Conservation (phyloP, 2,113 vertebrate species). For the Condylura cristata region DNA sequence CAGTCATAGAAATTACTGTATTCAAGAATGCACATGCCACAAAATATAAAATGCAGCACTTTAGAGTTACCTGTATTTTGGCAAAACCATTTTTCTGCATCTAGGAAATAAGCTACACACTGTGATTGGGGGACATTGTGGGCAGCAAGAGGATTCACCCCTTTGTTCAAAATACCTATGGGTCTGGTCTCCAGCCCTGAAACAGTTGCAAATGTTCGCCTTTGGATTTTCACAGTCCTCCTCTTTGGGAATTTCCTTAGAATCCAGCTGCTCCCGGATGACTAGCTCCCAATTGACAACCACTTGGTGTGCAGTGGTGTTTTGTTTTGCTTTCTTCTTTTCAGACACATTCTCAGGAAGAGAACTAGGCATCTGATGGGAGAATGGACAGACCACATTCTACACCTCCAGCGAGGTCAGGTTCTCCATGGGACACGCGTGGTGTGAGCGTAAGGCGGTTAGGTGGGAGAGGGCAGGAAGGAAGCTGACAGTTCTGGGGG, state of each 20-base stretch:
- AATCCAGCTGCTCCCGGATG: background rate
- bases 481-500: background rate
- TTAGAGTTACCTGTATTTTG: background rate
- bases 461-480: fast-evolving
- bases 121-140: background rate
- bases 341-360: background rate
- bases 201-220: background rate
- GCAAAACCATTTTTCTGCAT: background rate
- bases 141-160: background rate
- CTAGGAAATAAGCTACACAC: background rate
- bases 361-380: background rate
- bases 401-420: fast-evolving
- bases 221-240: background rate
- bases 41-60: background rate
- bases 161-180: background rate
- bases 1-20: background rate
- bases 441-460: too few relatives aligned
- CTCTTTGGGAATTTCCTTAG: background rate
- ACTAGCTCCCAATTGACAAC: background rate
- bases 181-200: background rate
- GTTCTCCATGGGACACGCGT: fast-evolving
- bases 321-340: background rate
- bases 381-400: fast-evolving
- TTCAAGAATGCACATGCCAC: background rate
- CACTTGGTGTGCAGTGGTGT: too few relatives aligned